Base-by-base conservation (phyloP, 2,113 vertebrate genomes). In the Lophochroa leadbeateri region DNA sequence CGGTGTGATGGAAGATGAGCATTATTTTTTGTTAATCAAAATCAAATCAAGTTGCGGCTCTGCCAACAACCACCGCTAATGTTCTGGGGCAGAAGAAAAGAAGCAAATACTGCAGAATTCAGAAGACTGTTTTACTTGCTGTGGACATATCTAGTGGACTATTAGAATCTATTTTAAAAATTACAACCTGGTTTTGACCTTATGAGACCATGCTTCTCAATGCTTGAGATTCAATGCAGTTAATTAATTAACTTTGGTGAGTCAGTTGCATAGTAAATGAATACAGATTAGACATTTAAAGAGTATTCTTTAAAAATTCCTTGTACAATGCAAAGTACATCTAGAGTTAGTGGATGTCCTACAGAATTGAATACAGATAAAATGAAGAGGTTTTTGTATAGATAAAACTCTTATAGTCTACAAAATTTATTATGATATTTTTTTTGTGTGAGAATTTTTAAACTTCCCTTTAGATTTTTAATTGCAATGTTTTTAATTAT, bases 231-330 rank as follows among this genome's bases (percentile, higher is more conserved):
- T 88, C 64, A 92, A 83, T 57, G 43, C 27, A 70, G 52, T 65
- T 81, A 94, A 85, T 95, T 95, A 94, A 95, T 96, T 88, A 93
- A 90, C 68, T 90, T 89, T 19, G 72, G 44, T 94, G 46, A 93
- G 53, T 57, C 46, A 35, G 13, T 79, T 67, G 33, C 43, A 86
- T 33, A 82, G 79, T 78, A 86, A 94, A 89, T 93, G 75, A 91
- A 77, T 96, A 76, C 27, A 95, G 41, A 91, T 90, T 84, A 78
- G 83, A 41, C 37, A 74, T 90, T 90, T 91, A 49, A 91, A 87
- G 91, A 35, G 20, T 76, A 82, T 72, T 60, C 44, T 88, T 90
- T 88, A 87, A 90, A 8, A 31, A 82, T 78, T 78, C 70, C 43
- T 87, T 86, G 78, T 65, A 68, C 7, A 7, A 75, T 33, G 27